A percentile compares a stretch with the other conserved stretches of the same genome.
phyloP scores from a whole-genome alignment of 2,797 vertebrate genomes.

The Lacerta viridis region DNA sequence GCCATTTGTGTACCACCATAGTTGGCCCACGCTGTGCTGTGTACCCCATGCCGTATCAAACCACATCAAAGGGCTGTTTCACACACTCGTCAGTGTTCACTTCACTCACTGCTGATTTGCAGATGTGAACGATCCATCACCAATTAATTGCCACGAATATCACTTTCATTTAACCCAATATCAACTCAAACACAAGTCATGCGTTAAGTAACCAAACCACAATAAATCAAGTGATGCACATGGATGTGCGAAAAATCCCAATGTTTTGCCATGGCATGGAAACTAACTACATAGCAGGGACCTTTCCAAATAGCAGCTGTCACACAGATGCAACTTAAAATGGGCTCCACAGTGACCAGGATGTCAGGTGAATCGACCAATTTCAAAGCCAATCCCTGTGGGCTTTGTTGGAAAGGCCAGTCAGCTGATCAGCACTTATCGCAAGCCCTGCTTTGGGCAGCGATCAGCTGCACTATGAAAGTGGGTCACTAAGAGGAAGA shows the following conservation, averaged over 20 bases:
- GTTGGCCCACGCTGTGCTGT: neutral
- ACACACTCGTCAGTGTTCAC: neutral
- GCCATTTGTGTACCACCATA: neutral
- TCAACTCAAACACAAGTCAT: neutral
- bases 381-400: neutral
- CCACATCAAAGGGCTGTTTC: neutral
- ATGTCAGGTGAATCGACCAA: neutral
- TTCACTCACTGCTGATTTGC: neutral
- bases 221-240: neutral
- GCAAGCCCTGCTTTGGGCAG: no score
- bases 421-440: no score
- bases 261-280: neutral
- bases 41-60: neutral
- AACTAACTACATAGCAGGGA: neutral
- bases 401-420: neutral
- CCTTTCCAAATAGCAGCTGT: neutral
- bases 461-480: no score
- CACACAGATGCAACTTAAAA: conserved; percentile 1
- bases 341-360: neutral
- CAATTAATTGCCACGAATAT: neutral
- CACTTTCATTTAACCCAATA: neutral
- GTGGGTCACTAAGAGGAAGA: no score
- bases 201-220: neutral
- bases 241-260: neutral
- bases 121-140: no score